A percentile compares a stretch with the other conserved stretches of the same genome.
Conservation (phyloP, 2,888 invertebrate species). For the Synergus gifuensis region DNA sequence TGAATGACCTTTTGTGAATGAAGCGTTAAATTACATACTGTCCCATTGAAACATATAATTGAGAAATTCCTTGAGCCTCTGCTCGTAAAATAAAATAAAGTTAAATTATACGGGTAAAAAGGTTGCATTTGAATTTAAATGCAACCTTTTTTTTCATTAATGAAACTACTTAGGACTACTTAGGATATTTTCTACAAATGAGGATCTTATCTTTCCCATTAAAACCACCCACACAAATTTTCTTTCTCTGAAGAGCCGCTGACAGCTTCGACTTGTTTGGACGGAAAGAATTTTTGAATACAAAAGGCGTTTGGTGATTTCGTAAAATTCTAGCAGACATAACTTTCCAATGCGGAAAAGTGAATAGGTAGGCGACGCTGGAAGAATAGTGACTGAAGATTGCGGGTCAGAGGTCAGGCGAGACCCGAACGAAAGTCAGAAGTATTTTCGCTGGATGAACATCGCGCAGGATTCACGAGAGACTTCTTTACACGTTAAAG, state of each 20-base stretch:
- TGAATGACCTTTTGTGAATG: constrained; percentile 19
- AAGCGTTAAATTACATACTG: neutral
- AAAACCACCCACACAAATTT: neutral
- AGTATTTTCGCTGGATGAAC: constrained; percentile 10
- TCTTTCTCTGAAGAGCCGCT: neutral
- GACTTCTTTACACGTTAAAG: neutral
- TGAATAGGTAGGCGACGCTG: constrained; percentile 9
- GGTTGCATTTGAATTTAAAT: no score
- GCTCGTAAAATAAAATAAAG: neutral
- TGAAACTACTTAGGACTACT: neutral
- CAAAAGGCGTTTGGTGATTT: constrained; percentile 25
- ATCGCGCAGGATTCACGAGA: neutral
- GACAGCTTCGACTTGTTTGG: constrained; percentile 1
- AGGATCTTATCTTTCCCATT: neutral
- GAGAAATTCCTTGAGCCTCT: neutral
- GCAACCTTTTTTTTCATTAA: no score
- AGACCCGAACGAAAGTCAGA: constrained; percentile 29
- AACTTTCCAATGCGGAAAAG: constrained; percentile 32
- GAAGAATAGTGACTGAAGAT: constrained; percentile 17
- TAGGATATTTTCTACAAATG: neutral
- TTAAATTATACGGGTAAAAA: neutral
- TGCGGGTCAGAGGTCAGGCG: constrained; percentile 14
- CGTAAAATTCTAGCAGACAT: constrained; percentile 21
- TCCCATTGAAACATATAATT: neutral
- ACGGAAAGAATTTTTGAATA: constrained; percentile 18